Base-by-base conservation (phyloP, 1,140 invertebrate species). In the Diabrotica virgifera region DNA sequence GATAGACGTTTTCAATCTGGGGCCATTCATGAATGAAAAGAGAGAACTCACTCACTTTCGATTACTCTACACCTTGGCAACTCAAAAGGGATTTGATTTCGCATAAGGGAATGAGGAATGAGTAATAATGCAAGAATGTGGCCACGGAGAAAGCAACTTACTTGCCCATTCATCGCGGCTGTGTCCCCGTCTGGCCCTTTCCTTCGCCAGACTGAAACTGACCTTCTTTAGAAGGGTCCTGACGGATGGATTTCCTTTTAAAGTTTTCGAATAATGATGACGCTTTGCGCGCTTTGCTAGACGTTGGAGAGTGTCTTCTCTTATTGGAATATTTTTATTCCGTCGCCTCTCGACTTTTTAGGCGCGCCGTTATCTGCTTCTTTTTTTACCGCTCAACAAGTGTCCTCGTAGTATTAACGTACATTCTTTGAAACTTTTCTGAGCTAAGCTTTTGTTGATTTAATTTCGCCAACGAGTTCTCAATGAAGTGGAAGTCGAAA, bases 71-170 rank as follows among this genome's bases (percentile, higher is more conserved):
- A 46, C 40, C 40, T 46, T n/a, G 65, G 56, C 65, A 69, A 46
- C 40, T 65, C 58, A 54, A 53, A 62, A 62, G 36, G 53, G 61
- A 66, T 69, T 69, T 65, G 68, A 69, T 69, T 66, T 67, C 52
- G 67, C 63, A 68, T 65, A 68, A 68, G 67, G 62, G 60, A 61
- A 66, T 54, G 60, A 62, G n/a, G n/a, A n/a, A 62, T 54, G 60
- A 62, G 59, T 60, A 60, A 46, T 46, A 46, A 62, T 62, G 60
- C 60, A 62, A 62, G 60, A 54, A 62, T 62, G 60, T 62, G 60
- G 24, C 60, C 10, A 54, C 52, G n/a, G 60, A 35, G 60, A 35
- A 36, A 60, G 36, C 59, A 36, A 60, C 24, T 37, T 62, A 54
- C 60, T 62, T 59, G 53, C 60, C 65, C 65, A 60, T 65, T 58